Evolutionary conservation across 2,888 invertebrate species (phyloP).

Genomic region (Osedax fenrisi): DNA sequence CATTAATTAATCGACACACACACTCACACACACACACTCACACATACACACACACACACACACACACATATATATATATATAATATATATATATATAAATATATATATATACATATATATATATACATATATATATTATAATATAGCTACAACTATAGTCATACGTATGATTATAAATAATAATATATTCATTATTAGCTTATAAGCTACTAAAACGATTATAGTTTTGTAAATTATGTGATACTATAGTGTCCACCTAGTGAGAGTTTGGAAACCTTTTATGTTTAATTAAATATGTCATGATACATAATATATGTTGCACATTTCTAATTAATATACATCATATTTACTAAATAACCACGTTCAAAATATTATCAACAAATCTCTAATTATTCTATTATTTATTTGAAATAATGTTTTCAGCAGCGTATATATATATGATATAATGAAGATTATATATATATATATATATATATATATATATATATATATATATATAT

Average conservation of each 20-base stretch:
- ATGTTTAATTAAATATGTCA: background rate
- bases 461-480: conserved; percentile 17
- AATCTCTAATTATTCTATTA: no score
- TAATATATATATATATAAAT: background rate
- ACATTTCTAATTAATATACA: background rate
- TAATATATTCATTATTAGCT: background rate
- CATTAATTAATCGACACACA: no score
- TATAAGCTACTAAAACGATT: no score
- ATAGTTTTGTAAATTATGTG: no score
- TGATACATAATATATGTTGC: background rate
- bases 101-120: background rate
- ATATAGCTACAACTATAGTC: background rate
- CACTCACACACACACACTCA: background rate
- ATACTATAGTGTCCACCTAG: no score
- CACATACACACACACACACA: background rate
- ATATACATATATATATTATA: background rate
- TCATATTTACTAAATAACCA: background rate
- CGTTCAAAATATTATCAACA: no score
- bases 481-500: conserved; percentile 14
- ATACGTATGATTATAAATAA: background rate
- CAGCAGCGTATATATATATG: background rate
- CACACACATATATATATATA: background rate
- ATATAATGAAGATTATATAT: background rate
- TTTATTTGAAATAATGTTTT: no score
- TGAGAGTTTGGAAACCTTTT: no score